Evolutionary conservation across 2,888 invertebrate genomes (phyloP).

Genomic region (Drosophila austrosaltans): DNA sequence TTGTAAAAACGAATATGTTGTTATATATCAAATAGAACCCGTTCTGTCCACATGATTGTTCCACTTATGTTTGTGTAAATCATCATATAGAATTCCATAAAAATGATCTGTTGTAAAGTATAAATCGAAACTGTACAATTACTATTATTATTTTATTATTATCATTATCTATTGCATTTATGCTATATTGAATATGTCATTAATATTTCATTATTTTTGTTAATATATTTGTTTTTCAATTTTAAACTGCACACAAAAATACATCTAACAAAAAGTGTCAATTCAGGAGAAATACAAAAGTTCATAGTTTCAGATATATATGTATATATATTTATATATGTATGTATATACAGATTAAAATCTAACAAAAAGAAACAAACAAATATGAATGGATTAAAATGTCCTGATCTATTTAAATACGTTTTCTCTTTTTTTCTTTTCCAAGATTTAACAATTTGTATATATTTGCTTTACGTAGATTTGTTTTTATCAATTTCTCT

Average conservation of each 20-base stretch:
- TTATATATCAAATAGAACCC: no score
- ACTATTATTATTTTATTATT: conserved; percentile 30
- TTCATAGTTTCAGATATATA: conserved; percentile 57
- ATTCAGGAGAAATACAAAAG: conserved; percentile 54
- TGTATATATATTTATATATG: conserved; percentile 60
- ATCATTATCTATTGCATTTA: conserved; percentile 65
- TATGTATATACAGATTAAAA: conserved; percentile 60
- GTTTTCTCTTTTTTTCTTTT: conserved; percentile 1
- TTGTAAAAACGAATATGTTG: no score
- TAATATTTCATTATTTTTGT: conserved; percentile 44
- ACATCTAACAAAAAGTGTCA: conserved; percentile 64
- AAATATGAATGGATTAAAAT: conserved; percentile 30
- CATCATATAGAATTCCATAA: no score
- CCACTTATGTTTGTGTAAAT: no score
- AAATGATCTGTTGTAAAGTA: no score
- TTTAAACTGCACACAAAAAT: conserved; percentile 47
- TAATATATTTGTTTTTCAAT: conserved; percentile 56
- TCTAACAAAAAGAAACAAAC: conserved; percentile 43
- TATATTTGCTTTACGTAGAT: conserved; percentile 17
- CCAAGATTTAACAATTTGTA: conserved; percentile 9
- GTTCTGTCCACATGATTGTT: no score
- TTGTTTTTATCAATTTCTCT: conserved; percentile 11
- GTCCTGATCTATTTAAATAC: conserved; percentile 14
- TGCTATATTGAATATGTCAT: conserved; percentile 63
- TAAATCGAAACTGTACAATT: background rate